phyloP scores from a whole-genome alignment of 2,797 vertebrate species.

The Ceryle rudis region DNA sequence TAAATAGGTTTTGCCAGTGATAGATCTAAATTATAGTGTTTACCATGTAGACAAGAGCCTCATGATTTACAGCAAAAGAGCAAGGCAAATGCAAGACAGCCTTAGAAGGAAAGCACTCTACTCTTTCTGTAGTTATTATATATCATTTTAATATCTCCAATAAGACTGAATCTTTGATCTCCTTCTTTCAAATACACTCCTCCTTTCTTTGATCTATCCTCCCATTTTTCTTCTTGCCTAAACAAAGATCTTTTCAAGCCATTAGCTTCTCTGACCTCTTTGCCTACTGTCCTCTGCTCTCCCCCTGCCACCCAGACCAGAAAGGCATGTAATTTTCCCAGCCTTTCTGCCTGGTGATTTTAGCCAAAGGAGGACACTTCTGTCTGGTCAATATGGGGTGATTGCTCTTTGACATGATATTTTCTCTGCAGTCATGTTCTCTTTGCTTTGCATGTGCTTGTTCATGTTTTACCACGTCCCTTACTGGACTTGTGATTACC shows the following conservation, averaged over 20 bases:
- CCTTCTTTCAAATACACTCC: neutral
- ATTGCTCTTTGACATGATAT: neutral
- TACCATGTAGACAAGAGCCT: neutral
- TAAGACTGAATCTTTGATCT: conserved; percentile 1
- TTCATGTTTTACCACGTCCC: neutral
- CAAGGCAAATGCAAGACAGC: neutral
- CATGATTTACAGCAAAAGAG: conserved; percentile 11
- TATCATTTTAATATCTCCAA: neutral
- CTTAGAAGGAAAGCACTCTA: neutral
- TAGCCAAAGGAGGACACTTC: neutral
- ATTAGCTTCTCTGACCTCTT: neutral
- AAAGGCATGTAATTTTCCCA: neutral
- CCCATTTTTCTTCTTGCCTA: neutral
- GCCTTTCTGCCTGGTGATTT: neutral
- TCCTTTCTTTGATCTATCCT: neutral
- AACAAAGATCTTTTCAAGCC: neutral
- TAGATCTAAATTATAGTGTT: neutral
- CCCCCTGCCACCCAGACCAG: accelerated
- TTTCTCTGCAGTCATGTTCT: neutral
- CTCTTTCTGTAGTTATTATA: neutral
- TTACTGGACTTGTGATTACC: neutral
- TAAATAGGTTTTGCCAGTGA: neutral
- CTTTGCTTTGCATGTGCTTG: neutral
- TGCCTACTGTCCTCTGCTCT: neutral
- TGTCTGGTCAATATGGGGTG: neutral